phyloP scores from a whole-genome alignment of 2,113 vertebrate species.

The Papio anubis region DNA sequence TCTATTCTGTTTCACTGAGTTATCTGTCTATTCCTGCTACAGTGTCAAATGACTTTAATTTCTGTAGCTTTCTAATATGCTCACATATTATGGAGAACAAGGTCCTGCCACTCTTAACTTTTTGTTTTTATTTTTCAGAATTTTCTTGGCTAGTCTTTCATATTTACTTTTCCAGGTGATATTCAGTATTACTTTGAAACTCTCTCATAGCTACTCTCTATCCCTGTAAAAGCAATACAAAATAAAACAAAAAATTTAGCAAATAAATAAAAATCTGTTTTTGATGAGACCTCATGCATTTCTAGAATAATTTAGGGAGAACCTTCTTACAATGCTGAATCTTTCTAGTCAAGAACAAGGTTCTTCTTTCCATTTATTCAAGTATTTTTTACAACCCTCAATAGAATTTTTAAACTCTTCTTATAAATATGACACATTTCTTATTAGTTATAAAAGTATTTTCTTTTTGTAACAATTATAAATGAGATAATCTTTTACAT shows the following conservation, averaged over 20 bases:
- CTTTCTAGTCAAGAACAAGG: background rate
- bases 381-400: background rate
- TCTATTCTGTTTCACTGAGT: background rate
- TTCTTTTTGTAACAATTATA: background rate
- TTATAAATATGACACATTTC: background rate
- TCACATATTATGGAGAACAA: background rate
- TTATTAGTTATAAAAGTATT: constrained; percentile 10
- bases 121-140: constrained; percentile 28
- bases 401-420: background rate
- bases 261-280: background rate
- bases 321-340: background rate
- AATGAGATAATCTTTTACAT: constrained; percentile 2
- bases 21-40: background rate
- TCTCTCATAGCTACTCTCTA: background rate
- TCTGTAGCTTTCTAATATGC: background rate
- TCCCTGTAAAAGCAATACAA: background rate
- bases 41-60: constrained; percentile 22
- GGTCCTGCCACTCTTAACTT: background rate
- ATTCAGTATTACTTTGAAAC: constrained; percentile 5
- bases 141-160: background rate
- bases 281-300: background rate
- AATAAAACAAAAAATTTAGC: background rate
- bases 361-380: constrained; percentile 21
- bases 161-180: background rate
- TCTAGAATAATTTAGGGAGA: background rate